phyloP scores from a whole-genome alignment of 2,797 vertebrate genomes.

The Anguilla megastoma region DNA sequence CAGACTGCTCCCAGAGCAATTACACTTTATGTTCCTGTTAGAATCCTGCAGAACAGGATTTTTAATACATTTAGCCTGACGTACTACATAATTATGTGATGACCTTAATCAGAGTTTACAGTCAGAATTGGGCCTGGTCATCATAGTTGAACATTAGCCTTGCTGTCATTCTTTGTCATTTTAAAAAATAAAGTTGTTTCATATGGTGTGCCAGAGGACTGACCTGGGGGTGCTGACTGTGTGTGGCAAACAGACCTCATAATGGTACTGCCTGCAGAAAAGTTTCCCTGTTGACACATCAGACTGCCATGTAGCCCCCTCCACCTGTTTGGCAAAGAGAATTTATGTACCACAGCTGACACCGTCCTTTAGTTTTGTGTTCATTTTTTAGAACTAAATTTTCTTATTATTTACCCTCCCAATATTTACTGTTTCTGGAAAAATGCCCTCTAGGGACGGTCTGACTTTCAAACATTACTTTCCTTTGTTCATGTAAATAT shows the following conservation, averaged over 20 bases:
- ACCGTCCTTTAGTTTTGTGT: neutral
- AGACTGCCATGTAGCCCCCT: neutral
- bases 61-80: neutral
- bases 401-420: neutral
- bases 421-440: neutral
- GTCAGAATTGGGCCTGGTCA: neutral
- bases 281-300: neutral
- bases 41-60: neutral
- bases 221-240: neutral
- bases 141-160: neutral
- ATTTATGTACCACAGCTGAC: neutral
- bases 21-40: neutral
- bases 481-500: neutral
- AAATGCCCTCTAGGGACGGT: neutral
- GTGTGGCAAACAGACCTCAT: neutral
- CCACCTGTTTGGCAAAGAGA: neutral
- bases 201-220: neutral
- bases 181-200: neutral
- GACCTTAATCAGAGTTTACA: neutral
- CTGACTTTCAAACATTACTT: neutral
- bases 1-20: neutral
- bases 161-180: neutral
- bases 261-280: neutral
- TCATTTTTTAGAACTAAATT: neutral
- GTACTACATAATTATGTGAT: neutral